Evolutionary conservation across 2,797 vertebrate species (phyloP), one percentile per base, ranked within the genome.

Genomic region (Capromys pilorides): DNA sequence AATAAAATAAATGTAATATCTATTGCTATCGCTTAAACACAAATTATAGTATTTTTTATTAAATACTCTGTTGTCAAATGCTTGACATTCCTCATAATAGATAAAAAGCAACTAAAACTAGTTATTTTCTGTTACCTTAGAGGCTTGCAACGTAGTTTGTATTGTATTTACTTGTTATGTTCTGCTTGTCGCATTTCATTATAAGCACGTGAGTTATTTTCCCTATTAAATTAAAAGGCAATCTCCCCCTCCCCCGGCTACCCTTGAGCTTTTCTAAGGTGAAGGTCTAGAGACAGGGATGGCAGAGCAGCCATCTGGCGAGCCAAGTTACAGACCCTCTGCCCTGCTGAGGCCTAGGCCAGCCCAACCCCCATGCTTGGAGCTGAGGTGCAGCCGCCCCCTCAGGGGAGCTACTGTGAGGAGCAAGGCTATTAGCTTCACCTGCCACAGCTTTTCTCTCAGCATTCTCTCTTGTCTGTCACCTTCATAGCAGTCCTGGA

Each of bases 21-120:
- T 93, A 97, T 97, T 97, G 96, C 97, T 91, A 97, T 96, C 84
- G n/a, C 97, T 97, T 97, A 97, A 96, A 96, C 95, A 97, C 96
- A 97, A 97, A 97, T 97, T 97, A 97, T 93, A 96, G 97, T 97
- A 97, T 96, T 96, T 97, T 97, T 97, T 97, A 97, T 97, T 97
- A 97, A 97, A 97, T 97, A 97, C 93, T 97, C 93, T 93, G 95
- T 97, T 97, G 97, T 97, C 97, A 97, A 95, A 94, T 95, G 92
- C 95, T 97, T 97, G 97, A 97, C 97, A 97, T 95, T 97, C 95
- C 87, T 97, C 95, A 97, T 97, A 97, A 97, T 95, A 97, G 97
- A 97, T 97, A 88, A 97, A 97, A 96, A 95, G 95, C 96, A 96
- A 97, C 97, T 94, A 95, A 97, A 97, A 97, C 95, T 96, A 96